phyloP scores from a whole-genome alignment of 2,888 invertebrate genomes.

The Andrena dorsata region DNA sequence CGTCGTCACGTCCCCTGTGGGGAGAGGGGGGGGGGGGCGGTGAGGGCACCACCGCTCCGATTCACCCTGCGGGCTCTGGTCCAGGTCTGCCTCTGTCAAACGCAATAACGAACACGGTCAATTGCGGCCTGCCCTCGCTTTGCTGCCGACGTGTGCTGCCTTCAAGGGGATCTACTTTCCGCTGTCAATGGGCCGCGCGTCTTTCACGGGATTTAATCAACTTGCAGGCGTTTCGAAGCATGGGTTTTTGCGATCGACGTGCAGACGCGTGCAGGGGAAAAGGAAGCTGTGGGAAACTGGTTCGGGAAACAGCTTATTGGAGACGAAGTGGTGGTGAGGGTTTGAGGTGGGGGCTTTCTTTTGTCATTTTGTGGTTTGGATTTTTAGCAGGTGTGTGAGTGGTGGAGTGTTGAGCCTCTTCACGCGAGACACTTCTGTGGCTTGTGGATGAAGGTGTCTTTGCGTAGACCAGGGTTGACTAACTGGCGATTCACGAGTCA shows the following conservation, averaged over 20 bases:
- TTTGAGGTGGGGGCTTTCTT: not conserved
- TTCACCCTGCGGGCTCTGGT: conserved; percentile 88
- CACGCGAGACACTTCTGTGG: too few relatives aligned
- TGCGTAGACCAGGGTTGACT: too few relatives aligned
- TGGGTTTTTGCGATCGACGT: not conserved
- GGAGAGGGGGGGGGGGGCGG: conserved; percentile 83
- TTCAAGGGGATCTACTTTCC: conserved; percentile 2
- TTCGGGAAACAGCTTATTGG: not conserved
- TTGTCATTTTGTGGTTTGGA: not conserved
- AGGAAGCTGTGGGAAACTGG: not conserved
- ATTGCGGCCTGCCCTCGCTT: not conserved
- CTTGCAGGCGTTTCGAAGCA: not conserved
- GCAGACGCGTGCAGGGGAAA: not conserved
- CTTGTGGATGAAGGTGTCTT: too few relatives aligned
- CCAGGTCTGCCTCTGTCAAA: conserved; percentile 86
- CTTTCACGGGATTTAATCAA: conserved; percentile 3
- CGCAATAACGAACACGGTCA: conserved; percentile 45
- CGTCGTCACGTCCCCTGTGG: conserved; percentile 65
- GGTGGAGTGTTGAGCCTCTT: too few relatives aligned
- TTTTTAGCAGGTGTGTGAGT: not conserved
- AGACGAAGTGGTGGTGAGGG: not conserved
- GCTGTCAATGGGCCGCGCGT: not conserved
- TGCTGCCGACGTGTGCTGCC: conserved; percentile 10
- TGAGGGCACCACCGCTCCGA: conserved; percentile 84
- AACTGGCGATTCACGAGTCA: too few relatives aligned